phyloP scores from a whole-genome alignment of 2,797 vertebrate genomes.

The Odontamblyopus lacepedii region DNA sequence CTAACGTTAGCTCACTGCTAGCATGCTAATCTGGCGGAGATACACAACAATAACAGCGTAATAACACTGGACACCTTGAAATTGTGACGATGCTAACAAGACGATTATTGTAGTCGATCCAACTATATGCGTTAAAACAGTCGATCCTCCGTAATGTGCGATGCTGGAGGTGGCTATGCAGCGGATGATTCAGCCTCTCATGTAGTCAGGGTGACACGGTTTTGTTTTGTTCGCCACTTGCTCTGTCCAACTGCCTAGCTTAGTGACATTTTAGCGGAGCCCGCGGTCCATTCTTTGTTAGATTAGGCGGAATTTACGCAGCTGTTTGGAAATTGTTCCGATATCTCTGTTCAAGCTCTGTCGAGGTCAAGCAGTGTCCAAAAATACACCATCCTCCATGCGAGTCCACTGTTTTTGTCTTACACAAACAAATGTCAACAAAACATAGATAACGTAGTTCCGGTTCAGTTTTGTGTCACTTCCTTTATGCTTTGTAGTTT shows the following conservation, averaged over 20 bases:
- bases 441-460: conserved; percentile 62
- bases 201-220: conserved; percentile 61
- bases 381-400: conserved; percentile 50
- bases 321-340: neutral
- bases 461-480: conserved; percentile 15
- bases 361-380: conserved; percentile 25
- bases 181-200: conserved; percentile 70
- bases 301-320: neutral
- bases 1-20: conserved; percentile 53
- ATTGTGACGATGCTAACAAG: neutral
- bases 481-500: conserved; percentile 59
- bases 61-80: conserved; percentile 6
- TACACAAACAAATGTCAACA: conserved; percentile 82
- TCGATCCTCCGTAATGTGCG: neutral
- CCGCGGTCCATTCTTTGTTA: neutral
- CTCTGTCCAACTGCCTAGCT: conserved; percentile 53
- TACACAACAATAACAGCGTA: conserved; percentile 28
- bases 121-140: neutral
- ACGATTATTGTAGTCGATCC: neutral
- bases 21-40: conserved; percentile 34
- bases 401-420: conserved; percentile 70
- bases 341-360: neutral
- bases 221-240: conserved; percentile 70
- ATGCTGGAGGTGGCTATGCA: conserved; percentile 42
- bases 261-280: conserved; percentile 18